A percentile compares a stretch with the other conserved stretches of the same genome.
Conservation (phyloP, 2,113 vertebrate genomes). For the Rissa tridactyla region DNA sequence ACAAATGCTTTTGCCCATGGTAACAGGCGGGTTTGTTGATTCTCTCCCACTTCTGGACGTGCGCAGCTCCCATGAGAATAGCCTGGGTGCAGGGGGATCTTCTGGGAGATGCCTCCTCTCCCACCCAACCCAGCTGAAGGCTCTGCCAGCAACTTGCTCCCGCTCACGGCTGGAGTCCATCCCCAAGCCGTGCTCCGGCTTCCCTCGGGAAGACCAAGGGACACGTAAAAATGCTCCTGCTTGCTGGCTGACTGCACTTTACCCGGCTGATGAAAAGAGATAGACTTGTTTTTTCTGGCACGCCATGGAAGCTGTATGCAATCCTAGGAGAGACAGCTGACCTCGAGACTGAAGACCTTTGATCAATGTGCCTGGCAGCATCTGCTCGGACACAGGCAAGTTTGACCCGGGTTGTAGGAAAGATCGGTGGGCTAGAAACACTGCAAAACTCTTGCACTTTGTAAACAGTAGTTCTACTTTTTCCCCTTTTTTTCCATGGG, state of each 20-base stretch:
- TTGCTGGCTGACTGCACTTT: background rate
- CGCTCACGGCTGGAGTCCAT: fast-evolving
- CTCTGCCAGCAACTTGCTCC: too few species aligned
- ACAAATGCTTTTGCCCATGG: background rate
- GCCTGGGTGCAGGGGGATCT: background rate
- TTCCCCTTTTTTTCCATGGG: background rate
- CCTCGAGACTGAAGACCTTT: background rate
- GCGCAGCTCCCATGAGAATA: background rate
- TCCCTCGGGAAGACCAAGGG: background rate
- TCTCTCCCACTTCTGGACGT: background rate
- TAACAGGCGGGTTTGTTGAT: background rate
- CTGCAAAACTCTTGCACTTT: background rate
- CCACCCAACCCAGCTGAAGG: background rate
- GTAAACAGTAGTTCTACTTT: background rate
- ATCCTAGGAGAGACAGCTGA: background rate
- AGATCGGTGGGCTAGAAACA: background rate
- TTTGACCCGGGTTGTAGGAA: background rate
- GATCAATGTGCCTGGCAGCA: background rate
- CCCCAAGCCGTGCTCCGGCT: background rate
- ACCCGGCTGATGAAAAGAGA: background rate
- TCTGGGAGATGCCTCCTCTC: background rate
- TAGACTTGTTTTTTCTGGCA: background rate
- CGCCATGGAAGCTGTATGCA: fast-evolving
- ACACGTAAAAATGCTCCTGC: too few species aligned
- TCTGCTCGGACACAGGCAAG: background rate